A percentile compares a stretch with the other conserved stretches of the same genome.
phyloP scores from a whole-genome alignment of 2,113 vertebrate species.

The Nymphicus hollandicus region DNA sequence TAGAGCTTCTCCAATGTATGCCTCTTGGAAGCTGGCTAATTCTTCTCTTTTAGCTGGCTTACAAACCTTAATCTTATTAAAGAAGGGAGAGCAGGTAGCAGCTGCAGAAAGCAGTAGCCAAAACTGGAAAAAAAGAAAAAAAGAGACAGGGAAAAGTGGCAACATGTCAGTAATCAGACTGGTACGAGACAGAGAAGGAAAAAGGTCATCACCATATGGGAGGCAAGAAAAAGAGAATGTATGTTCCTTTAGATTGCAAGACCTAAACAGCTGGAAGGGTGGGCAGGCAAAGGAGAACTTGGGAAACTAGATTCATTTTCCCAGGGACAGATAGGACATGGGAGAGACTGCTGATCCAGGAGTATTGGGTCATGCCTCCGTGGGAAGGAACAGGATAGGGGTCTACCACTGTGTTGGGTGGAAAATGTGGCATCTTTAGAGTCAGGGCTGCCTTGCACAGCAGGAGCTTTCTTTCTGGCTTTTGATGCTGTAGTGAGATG shows the following conservation, averaged over 20 bases:
- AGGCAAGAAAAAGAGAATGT: neutral
- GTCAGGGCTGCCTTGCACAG: neutral
- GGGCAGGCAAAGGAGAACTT: neutral
- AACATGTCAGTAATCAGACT: neutral
- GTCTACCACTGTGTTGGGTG: neutral
- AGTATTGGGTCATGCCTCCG: neutral
- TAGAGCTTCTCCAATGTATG: neutral
- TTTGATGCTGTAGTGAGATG: neutral
- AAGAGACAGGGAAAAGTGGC: neutral
- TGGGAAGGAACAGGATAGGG: neutral
- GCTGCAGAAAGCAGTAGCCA: neutral
- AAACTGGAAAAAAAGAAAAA: neutral
- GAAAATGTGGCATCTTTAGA: neutral
- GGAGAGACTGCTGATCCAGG: neutral
- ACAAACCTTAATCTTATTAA: neutral
- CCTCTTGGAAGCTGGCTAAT: neutral
- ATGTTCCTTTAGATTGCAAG: neutral
- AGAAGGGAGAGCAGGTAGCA: neutral
- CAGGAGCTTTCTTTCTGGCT: neutral
- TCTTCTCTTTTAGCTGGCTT: neutral
- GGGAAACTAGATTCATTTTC: neutral
- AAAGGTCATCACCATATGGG: neutral
- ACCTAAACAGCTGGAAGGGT: neutral
- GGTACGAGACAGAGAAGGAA: neutral
- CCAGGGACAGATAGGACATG: neutral